Evolutionary conservation across 1,140 invertebrate genomes (phyloP).

Genomic region (Paralvinella palmiformis): DNA sequence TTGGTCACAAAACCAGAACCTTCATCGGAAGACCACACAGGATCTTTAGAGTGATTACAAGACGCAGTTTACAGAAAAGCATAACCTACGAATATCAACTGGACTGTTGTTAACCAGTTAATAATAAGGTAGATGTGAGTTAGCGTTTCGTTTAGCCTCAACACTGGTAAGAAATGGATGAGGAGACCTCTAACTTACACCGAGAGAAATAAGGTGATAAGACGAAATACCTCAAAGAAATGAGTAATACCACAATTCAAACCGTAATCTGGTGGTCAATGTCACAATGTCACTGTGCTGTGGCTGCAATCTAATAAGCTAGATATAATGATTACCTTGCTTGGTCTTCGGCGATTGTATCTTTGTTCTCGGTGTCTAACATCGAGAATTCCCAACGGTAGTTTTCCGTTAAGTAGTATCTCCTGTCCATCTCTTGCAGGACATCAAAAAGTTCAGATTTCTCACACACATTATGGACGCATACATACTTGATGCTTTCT

Average conservation of each 20-base stretch:
- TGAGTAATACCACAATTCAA: neutral
- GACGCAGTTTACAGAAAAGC: no score
- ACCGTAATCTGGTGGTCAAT: neutral
- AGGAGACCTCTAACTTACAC: neutral
- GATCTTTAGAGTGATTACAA: no score
- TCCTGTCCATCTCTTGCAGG: slow-evolving; percentile 42
- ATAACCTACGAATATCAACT: no score
- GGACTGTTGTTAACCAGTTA: no score
- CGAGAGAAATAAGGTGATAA: neutral
- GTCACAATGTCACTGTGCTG: neutral
- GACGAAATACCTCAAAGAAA: neutral
- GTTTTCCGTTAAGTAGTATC: slow-evolving; percentile 42
- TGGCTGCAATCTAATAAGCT: neutral
- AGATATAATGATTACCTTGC: slow-evolving; percentile 29
- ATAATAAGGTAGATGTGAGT: no score
- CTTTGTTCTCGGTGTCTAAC: slow-evolving; percentile 33
- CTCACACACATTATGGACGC: slow-evolving; percentile 29
- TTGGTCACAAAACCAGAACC: no score
- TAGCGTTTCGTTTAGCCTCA: neutral
- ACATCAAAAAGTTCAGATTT: slow-evolving; percentile 35
- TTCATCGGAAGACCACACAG: no score
- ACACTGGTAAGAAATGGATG: neutral
- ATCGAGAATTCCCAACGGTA: slow-evolving; percentile 46
- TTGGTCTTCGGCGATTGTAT: slow-evolving; percentile 39
- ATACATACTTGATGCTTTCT: slow-evolving; percentile 40